These are phyloP conservation scores for Meliscaeva auricollis DNA, from an alignment of 2,888 invertebrate genomes.

Conservation along the genomic window DNA sequence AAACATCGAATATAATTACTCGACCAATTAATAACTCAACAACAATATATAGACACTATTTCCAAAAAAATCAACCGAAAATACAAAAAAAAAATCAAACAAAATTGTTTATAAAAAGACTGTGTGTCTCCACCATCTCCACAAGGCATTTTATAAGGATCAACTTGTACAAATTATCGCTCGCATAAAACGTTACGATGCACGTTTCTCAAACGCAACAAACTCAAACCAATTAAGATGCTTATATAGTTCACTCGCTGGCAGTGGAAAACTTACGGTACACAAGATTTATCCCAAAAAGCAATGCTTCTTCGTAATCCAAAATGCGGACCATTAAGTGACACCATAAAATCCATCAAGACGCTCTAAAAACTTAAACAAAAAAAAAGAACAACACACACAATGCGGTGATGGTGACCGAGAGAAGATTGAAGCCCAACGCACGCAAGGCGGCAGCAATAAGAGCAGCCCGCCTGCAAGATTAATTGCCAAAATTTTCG, in stretches of 20 bases:
- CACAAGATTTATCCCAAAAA: slow-evolving; percentile 31
- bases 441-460: slow-evolving; percentile 18
- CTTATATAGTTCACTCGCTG: slow-evolving; percentile 8
- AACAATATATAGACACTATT: slow-evolving; percentile 11
- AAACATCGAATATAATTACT: slow-evolving; percentile 69
- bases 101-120: slow-evolving; percentile 8
- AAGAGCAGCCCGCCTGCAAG: slow-evolving; percentile 37
- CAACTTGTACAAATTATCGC: slow-evolving; percentile 71
- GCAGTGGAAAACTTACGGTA: background rate
- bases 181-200: slow-evolving; percentile 72
- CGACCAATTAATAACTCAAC: slow-evolving; percentile 71
- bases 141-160: slow-evolving; percentile 59
- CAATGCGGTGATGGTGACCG: slow-evolving; percentile 31
- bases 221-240: slow-evolving; percentile 62
- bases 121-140: background rate
- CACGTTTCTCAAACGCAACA: slow-evolving; percentile 69
- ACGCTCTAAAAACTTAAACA: slow-evolving; percentile 31
- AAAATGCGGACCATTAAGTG: slow-evolving; percentile 73
- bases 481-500: slow-evolving; percentile 74
- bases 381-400: background rate
- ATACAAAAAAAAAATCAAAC: too few species aligned
- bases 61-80: too few species aligned
- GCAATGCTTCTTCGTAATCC: slow-evolving; percentile 72
- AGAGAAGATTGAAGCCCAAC: slow-evolving; percentile 43
- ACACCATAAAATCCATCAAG: slow-evolving; percentile 75